Conservation (phyloP, 2,113 vertebrate genomes). For the Cichladusa arquata region DNA sequence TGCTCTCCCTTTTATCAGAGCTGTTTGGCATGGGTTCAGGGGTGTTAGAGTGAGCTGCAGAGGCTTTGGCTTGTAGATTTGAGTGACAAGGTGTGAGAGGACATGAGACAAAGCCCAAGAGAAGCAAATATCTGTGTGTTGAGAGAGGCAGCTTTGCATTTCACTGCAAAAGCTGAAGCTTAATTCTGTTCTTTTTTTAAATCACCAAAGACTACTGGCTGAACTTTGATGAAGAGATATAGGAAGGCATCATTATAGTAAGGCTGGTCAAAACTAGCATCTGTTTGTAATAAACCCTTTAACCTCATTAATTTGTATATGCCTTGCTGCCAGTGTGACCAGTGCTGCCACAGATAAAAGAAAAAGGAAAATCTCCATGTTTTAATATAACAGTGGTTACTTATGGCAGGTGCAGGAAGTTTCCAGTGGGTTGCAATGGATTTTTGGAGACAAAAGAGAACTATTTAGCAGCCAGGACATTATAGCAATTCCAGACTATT, state of each 20-base stretch:
- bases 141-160: neutral
- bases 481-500: neutral
- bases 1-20: conserved; percentile 60
- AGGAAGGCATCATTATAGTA: neutral
- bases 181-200: neutral
- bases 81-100: conserved; percentile 51
- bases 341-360: neutral
- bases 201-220: neutral
- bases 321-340: neutral
- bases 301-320: neutral
- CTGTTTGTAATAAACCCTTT: neutral
- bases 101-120: conserved; percentile 22
- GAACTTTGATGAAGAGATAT: neutral
- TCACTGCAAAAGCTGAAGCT: neutral
- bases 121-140: neutral
- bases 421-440: neutral
- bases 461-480: neutral
- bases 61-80: conserved; percentile 36
- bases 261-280: neutral
- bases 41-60: conserved; percentile 51
- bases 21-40: conserved; percentile 61
- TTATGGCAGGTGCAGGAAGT: neutral
- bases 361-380: neutral
- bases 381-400: neutral
- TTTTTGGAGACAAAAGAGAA: neutral